Conservation (phyloP, 2,888 invertebrate species). For the Chloromyia formosa region DNA sequence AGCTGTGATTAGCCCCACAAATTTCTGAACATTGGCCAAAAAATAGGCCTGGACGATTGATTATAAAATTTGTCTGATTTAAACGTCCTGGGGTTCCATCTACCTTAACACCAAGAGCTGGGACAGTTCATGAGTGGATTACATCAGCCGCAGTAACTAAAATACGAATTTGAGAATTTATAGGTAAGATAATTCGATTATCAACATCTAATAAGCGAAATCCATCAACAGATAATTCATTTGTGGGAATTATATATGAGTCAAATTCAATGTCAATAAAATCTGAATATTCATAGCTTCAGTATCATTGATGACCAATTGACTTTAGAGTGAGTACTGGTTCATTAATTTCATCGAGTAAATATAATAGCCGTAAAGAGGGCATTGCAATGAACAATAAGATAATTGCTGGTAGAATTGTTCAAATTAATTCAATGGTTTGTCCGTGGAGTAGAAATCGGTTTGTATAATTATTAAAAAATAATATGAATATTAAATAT, state of each 20-base stretch:
- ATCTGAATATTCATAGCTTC: conserved; percentile 74
- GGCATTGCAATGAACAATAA: conserved; percentile 72
- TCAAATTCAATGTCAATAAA: conserved; percentile 70
- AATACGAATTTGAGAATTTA: conserved; percentile 71
- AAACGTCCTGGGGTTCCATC: conserved; percentile 73
- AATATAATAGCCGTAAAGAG: conserved; percentile 69
- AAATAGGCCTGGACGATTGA: conserved; percentile 72
- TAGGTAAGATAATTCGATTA: conserved; percentile 69
- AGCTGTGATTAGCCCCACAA: conserved; percentile 81
- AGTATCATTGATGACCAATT: conserved; percentile 74
- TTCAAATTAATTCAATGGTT: conserved; percentile 74
- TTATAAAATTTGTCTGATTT: conserved; percentile 71
- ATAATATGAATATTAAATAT: conserved; percentile 68
- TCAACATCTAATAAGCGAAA: conserved; percentile 73
- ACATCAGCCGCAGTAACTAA: conserved; percentile 72
- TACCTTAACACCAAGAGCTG: conserved; percentile 71
- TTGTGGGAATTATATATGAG: conserved; percentile 69
- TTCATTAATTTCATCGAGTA: conserved; percentile 71
- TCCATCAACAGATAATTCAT: conserved; percentile 60
- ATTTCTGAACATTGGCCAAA: conserved; percentile 85
- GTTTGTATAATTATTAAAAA: conserved; percentile 69
- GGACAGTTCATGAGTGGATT: conserved; percentile 74
- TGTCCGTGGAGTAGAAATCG: conserved; percentile 69
- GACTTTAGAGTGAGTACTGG: conserved; percentile 70
- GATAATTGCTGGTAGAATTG: conserved; percentile 69